Evolutionary conservation across 2,888 invertebrate species (phyloP), one percentile per base, ranked within the genome.

Genomic region (Oeneis ivallda): DNA sequence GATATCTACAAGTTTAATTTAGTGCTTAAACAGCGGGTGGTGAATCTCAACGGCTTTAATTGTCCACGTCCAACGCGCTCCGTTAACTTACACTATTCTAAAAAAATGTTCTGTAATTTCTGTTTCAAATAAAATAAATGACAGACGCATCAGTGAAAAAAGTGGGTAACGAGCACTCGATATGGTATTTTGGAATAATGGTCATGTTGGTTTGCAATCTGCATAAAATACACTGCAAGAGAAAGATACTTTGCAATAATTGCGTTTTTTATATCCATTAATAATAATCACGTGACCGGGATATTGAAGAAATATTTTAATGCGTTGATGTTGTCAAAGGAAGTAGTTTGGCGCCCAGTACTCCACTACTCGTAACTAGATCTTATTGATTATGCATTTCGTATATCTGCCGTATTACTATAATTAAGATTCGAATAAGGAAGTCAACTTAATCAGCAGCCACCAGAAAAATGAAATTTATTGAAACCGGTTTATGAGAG

Each of bases 11-110:
- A 65, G n/a, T 19, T 67, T 78, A 75, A 76, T 77, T 81, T 78
- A 80, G 77, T 80, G 75, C 79, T 80, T 76, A 72, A 74, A 75
- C 79, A 80, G 82, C 84, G 82, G 84, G 82, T 81, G 85, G 82
- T 81, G 83, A 84, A 67, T 71, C 83, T 88, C 84, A 76, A 77
- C 85, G 87, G 87, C 89, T 89, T 87, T 86, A 76, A 86, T 85
- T 79, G 71, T 78, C 76, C 76, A 75, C 75, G 75, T 81, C 77
- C 79, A 74, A 68, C 75, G 72, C 76, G 79, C 81, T 81, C 86
- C 83, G 86, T 85, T 87, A 85, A 76, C 76, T 68, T 66, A 70
- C 62, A 67, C 63, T 60, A 65, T 45, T 60, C 41, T 60, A 11
- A 59, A 52, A 59, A 52, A 47, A 52, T 39, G 8, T 26, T 41